Conservation (phyloP, 2,113 vertebrate genomes). For the Nothoprocta pentlandii region DNA sequence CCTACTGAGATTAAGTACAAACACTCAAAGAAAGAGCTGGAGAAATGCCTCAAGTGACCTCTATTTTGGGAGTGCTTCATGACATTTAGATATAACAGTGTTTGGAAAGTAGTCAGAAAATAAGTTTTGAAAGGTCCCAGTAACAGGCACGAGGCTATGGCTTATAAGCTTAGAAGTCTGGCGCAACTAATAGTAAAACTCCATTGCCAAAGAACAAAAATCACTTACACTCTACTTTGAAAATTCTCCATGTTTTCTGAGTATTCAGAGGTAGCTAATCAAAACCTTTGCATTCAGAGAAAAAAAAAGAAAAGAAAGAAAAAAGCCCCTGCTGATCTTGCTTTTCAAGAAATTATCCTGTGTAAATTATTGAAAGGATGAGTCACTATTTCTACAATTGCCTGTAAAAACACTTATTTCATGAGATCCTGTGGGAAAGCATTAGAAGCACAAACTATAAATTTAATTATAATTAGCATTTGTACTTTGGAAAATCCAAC, state of each 20-base stretch:
- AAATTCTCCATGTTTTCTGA: not conserved
- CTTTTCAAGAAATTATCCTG: conserved; percentile 57
- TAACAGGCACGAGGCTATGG: not conserved
- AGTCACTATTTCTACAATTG: conserved; percentile 50
- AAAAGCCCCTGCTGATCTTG: conserved; percentile 12
- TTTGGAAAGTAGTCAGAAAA: not conserved
- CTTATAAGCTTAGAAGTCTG: not conserved
- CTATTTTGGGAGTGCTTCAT: not conserved
- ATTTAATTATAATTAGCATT: not conserved
- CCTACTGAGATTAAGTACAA: not conserved
- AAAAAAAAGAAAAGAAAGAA: not conserved
- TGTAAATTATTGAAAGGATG: conserved; percentile 64
- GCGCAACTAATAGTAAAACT: not conserved
- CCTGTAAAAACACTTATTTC: conserved; percentile 53
- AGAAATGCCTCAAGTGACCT: not conserved
- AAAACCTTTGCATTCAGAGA: not conserved
- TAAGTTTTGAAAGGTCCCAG: not conserved
- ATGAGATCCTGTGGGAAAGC: conserved; percentile 18
- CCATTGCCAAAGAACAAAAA: not conserved
- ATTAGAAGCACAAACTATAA: conserved; percentile 13
- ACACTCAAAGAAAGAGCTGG: not conserved
- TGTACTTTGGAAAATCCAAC: not conserved
- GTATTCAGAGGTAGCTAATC: not conserved
- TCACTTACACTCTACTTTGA: not conserved
- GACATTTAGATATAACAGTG: not conserved